Percentiles rank a stretch among this genome's conserved stretches.
Conservation (phyloP, 2,797 vertebrate genomes). For the Schizothorax lantsangensis region DNA sequence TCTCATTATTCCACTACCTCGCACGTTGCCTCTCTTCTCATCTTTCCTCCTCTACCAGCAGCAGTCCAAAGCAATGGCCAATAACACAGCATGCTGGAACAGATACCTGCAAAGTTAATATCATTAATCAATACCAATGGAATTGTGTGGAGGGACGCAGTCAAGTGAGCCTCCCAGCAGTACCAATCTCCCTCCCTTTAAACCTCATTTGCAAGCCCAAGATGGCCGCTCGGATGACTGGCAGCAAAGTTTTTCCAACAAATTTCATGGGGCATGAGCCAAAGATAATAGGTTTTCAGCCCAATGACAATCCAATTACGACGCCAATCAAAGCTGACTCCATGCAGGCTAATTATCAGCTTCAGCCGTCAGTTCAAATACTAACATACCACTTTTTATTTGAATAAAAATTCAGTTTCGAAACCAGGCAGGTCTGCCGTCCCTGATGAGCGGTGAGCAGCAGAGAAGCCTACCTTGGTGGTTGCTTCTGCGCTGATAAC, state of each 20-base stretch:
- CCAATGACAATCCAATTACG: conserved; percentile 99
- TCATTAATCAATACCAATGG: conserved; percentile 99
- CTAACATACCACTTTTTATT: conserved; percentile 99
- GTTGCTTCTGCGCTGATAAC: conserved; percentile 18
- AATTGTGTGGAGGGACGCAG: conserved; percentile 81
- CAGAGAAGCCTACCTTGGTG: conserved; percentile 56
- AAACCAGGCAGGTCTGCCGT: conserved; percentile 76
- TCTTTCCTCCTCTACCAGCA: conserved; percentile 67
- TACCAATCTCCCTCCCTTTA: conserved; percentile 86
- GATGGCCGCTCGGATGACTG: conserved; percentile 99
- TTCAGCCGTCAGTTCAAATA: conserved; percentile 99
- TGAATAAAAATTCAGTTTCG: conserved; percentile 95
- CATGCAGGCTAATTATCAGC: conserved; percentile 99
- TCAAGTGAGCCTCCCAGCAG: conserved; percentile 95
- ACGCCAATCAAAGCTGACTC: conserved; percentile 99
- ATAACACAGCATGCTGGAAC: conserved; percentile 82
- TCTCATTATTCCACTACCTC: conserved; percentile 64
- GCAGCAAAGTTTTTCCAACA: conserved; percentile 99
- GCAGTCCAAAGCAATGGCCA: conserved; percentile 78
- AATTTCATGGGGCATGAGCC: conserved; percentile 99
- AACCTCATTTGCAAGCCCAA: conserved; percentile 99
- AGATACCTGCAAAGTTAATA: conserved; percentile 98
- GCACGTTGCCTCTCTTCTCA: conserved; percentile 58
- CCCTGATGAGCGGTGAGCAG: conserved; percentile 84
- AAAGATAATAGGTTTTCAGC: conserved; percentile 99